These are phyloP conservation scores for Limulus polyphemus DNA, from an alignment of 2,888 invertebrate genomes.

Conservation along the genomic window DNA sequence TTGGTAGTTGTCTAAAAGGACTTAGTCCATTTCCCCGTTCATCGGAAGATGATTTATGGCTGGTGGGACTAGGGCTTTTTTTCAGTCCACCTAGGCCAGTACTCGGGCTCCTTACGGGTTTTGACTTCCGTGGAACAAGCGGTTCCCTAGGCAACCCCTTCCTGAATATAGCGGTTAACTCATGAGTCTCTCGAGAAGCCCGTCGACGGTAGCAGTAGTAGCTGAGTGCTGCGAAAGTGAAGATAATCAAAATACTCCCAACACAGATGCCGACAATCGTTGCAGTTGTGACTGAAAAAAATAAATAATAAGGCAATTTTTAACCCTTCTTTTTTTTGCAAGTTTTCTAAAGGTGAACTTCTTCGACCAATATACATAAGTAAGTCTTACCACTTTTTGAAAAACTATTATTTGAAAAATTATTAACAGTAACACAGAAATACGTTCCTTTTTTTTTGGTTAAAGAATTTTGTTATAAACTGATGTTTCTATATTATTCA, in stretches of 20 bases:
- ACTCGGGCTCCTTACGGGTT: constrained; percentile 64
- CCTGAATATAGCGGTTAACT: constrained; percentile 15
- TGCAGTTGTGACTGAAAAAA: constrained; percentile 18
- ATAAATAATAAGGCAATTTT: background rate
- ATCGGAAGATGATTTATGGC: constrained; percentile 3
- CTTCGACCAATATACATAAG: too few relatives aligned
- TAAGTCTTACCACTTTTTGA: too few relatives aligned
- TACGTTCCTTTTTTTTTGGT: too few relatives aligned
- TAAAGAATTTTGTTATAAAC: too few relatives aligned
- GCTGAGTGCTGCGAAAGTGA: constrained; percentile 48
- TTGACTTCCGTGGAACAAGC: constrained; percentile 37
- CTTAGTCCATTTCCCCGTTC: too few relatives aligned
- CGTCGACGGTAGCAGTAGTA: constrained; percentile 54
- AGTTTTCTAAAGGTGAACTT: too few relatives aligned
- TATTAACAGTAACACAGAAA: too few relatives aligned
- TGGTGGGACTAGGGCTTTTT: constrained; percentile 80
- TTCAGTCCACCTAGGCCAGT: constrained; percentile 52
- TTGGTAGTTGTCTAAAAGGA: too few relatives aligned
- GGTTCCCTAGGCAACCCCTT: constrained; percentile 19
- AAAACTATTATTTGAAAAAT: too few relatives aligned
- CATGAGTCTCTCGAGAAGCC: constrained; percentile 36
- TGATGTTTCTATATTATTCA: too few relatives aligned
- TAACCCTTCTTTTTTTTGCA: too few relatives aligned
- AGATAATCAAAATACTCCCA: constrained; percentile 47
- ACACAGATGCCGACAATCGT: constrained; percentile 48